Base-by-base conservation (phyloP, 2,888 invertebrate species). In the Apoderus coryli region DNA sequence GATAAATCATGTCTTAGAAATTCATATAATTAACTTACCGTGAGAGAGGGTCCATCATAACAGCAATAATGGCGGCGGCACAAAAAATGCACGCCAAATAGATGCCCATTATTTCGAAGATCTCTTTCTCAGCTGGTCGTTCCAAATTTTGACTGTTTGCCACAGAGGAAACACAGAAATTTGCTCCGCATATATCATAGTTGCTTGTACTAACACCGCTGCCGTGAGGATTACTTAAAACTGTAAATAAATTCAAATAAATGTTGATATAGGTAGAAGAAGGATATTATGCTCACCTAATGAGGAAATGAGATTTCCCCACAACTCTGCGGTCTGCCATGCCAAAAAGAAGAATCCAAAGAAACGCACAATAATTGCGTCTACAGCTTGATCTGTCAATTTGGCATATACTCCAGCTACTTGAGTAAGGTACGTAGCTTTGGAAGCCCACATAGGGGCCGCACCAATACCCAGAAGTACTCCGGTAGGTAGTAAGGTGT, bases 321-420 rank as follows among this genome's bases (percentile, higher is more conserved):
- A 88, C 27, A 95, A 73, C 62, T 93, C 86, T 46, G 93, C 86
- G 10, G 90, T 84, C 59, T 95, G 93, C 78, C 93, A 93, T 42
- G 93, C 85, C 47, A 93, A 74, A 68, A 96, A 96, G 75, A 96
- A 96, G 71, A 93, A 85, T 25, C 96, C 96, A 60, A 96, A 96
- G 70, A 96, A 95, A 49, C 90, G 65, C 34, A 92, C 92, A 45
- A 96, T 88, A 45, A 92, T 86, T 11, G 86, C 88, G 55, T 90
- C 88, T 30, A 85, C 76, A 14, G 81, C 72, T 53, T 85, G 81
- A 48, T 82, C 80, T 9, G 84, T 84, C 37, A 89, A 63, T 52
- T 82, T 82, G 10, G 93, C 86, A 61, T 88, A 88, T 43, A 82
- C 76, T 39, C 85, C 82, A 25, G 90, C 93, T 23, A 81, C 85